Percentiles rank a stretch among this genome's conserved stretches.
Conservation (phyloP, 2,888 invertebrate species). For the Cantharis flavilabris region DNA sequence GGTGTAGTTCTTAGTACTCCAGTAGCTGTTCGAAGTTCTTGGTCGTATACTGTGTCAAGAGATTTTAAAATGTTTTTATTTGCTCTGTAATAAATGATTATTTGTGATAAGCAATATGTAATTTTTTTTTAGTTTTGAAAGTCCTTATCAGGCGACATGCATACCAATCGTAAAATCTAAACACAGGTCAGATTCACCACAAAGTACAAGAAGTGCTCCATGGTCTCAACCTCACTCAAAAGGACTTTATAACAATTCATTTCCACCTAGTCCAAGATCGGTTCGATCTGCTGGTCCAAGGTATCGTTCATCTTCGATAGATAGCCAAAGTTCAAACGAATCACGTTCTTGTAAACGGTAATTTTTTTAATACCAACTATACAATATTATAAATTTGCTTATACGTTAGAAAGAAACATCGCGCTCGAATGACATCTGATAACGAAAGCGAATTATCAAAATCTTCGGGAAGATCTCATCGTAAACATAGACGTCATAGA, state of each 20-base stretch:
- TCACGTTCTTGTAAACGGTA: slow-evolving; percentile 78
- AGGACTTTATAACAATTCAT: slow-evolving; percentile 67
- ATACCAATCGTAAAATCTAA: slow-evolving; percentile 55
- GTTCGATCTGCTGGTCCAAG: slow-evolving; percentile 72
- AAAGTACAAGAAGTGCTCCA: slow-evolving; percentile 83
- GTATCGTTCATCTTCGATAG: slow-evolving; percentile 79
- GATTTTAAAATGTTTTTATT: no score
- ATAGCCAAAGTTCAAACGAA: slow-evolving; percentile 89
- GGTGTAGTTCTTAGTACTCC: no score
- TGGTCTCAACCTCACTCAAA: slow-evolving; percentile 74
- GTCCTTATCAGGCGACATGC: slow-evolving; percentile 59
- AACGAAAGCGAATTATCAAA: slow-evolving; percentile 90
- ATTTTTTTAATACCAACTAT: slow-evolving; percentile 25
- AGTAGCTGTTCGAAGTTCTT: no score
- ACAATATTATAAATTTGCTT: background rate
- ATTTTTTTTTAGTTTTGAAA: slow-evolving; percentile 52
- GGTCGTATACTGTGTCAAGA: no score
- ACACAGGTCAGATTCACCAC: slow-evolving; percentile 68
- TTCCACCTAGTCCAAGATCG: slow-evolving; percentile 75
- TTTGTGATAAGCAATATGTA: background rate
- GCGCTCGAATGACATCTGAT: slow-evolving; percentile 82
- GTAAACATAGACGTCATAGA: slow-evolving; percentile 75
- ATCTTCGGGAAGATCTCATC: slow-evolving; percentile 78
- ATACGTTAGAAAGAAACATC: slow-evolving; percentile 66
- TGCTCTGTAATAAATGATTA: no score